Base-by-base conservation (phyloP, 2,797 vertebrate genomes). In the Triplophysa bombifrons region DNA sequence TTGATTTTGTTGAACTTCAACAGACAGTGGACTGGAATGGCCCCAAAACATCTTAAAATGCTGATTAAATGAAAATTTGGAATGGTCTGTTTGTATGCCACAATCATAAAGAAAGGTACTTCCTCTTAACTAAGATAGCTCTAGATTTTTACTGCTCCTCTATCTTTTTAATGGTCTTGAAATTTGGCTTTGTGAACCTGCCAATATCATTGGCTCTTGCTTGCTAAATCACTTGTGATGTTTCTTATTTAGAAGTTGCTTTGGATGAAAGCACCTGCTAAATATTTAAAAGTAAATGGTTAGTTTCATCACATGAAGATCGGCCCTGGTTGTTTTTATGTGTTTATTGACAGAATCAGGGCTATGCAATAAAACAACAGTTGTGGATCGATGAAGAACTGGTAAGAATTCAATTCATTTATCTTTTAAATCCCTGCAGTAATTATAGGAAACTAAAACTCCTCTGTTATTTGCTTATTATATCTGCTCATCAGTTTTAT, bases 311-410 rank as follows among this genome's bases (percentile, higher is more conserved):
- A 55, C 58, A 55, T 46, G 27, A 64, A 71, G 34, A 56, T 30
- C 51, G 22, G 10, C 19, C 9, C 25, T 48, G 3, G 6, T 58
- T 46, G 38, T 20, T 14, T 78, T 65, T 63, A 25, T 51, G 16
- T 71, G 46, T 11, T 71, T n/a, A 48, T 61, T 61, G 25, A 77
- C 55, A 77, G 66, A 27, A 48, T 19, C n/a, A 69, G 13, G 13
- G 50, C 19, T 34, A 8, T 16, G 13, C 41, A 60, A 58, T 68
- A 14, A 69, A 76, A 66, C 55, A 58, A 38, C 41, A 67, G 41
- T 0, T 4, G 6, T 66, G 14, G 16, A 76, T 30, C 30, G 63
- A 19, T 12, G 7, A 72, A 41, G 4, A 64, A 27, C 46, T 19
- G 27, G 63, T 19, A 12, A 19, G 8, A 5, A 41, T 64, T 41